These are phyloP conservation scores for Penaeus japonicus DNA, from an alignment of 1,140 invertebrate genomes.

Conservation along the genomic window DNA sequence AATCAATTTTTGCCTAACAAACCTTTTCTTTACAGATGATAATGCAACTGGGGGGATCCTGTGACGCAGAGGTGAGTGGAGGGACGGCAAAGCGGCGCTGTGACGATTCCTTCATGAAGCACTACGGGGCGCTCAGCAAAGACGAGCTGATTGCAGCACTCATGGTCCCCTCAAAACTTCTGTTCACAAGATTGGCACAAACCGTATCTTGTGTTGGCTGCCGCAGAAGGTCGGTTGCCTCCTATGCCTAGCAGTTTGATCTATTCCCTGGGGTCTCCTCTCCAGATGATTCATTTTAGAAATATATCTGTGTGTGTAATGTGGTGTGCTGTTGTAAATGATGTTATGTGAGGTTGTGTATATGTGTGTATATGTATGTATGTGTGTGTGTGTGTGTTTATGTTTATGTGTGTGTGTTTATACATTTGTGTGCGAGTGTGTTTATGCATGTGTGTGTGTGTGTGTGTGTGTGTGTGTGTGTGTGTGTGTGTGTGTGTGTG, in stretches of 20 bases:
- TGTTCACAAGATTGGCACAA: conserved; percentile 44
- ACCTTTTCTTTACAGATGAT: conserved; percentile 26
- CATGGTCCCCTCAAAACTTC: conserved; percentile 33
- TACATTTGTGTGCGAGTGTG: too few species aligned
- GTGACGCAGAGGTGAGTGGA: conserved; percentile 29
- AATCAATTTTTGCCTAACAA: not conserved
- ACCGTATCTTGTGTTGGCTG: conserved; percentile 47
- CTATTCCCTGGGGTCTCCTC: not conserved
- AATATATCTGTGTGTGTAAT: not conserved
- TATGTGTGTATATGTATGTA: not conserved
- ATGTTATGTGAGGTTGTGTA: not conserved
- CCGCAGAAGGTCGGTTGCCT: conserved; percentile 30
- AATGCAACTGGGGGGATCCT: conserved; percentile 47
- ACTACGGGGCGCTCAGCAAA: conserved; percentile 34
- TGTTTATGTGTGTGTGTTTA: too few species aligned
- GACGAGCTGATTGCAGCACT: conserved; percentile 35
- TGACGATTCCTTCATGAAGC: conserved; percentile 34
- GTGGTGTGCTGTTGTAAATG: not conserved
- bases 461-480: too few species aligned
- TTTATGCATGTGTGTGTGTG: too few species aligned
- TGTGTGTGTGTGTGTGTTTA: too few species aligned
- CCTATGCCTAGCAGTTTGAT: not conserved
- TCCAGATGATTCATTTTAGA: too few species aligned
- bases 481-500: too few species aligned
- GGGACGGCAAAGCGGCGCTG: conserved; percentile 20